Conservation (phyloP, 2,113 vertebrate genomes). For the Ascaphus truei region DNA sequence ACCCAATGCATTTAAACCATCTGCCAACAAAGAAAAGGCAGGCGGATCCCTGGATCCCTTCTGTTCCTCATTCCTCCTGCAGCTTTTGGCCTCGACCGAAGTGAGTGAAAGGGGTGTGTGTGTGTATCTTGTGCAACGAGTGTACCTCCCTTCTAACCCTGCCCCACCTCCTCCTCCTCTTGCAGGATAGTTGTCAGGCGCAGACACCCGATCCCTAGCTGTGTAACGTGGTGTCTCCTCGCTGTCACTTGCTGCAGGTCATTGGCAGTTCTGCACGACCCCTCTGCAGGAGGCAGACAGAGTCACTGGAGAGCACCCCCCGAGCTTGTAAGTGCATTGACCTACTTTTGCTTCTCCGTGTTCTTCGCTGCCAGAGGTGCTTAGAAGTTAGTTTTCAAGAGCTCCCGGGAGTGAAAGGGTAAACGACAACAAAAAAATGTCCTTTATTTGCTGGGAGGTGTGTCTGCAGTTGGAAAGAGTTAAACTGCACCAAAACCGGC, state of each 20-base stretch:
- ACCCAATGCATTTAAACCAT: neutral
- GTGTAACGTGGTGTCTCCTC: neutral
- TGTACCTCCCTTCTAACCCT: conserved; percentile 4
- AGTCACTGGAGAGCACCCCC: neutral
- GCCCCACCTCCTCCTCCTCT: neutral
- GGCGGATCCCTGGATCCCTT: conserved; percentile 8
- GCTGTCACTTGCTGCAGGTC: neutral
- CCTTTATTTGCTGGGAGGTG: no score
- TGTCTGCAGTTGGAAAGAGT: no score
- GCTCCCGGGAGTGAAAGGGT: neutral
- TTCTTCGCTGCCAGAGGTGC: no score
- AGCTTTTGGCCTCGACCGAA: neutral
- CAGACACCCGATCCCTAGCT: conserved; percentile 13
- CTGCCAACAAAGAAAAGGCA: neutral
- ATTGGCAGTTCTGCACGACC: neutral
- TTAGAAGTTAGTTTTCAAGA: neutral
- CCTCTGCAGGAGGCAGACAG: neutral
- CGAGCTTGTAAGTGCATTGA: neutral
- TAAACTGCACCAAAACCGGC: no score
- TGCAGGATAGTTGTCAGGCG: conserved; percentile 11
- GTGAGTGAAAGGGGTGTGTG: no score
- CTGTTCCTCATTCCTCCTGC: neutral
- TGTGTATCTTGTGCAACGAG: no score
- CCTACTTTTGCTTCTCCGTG: no score
- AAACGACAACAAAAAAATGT: no score